Conservation (phyloP, 2,888 invertebrate genomes). For the Drosophila anomalata region DNA sequence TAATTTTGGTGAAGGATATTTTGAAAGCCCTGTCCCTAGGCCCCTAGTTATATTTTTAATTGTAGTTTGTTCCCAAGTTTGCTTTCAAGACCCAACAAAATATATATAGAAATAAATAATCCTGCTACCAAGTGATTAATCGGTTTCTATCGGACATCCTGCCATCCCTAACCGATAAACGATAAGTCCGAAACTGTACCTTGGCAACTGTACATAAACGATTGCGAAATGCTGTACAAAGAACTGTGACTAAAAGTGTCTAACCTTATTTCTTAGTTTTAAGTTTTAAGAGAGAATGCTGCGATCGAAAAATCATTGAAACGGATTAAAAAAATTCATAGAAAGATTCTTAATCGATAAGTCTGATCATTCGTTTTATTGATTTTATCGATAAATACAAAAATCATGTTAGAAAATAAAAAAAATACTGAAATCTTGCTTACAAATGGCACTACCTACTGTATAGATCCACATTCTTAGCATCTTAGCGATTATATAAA, state of each 20-base stretch:
- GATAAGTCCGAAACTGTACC: not conserved
- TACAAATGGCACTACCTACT: constrained; percentile 24
- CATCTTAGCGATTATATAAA: constrained; percentile 24
- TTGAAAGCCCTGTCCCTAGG: not conserved
- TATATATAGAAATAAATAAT: not conserved
- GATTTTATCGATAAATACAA: constrained; percentile 16
- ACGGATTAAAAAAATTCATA: not conserved
- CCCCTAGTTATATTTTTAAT: not conserved
- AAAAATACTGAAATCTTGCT: not conserved
- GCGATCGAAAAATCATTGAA: constrained; percentile 11
- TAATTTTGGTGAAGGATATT: constrained; percentile 26
- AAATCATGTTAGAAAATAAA: not conserved
- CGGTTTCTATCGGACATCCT: constrained; percentile 1
- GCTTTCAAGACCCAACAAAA: not conserved
- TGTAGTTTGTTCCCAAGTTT: not conserved
- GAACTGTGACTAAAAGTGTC: constrained; percentile 62
- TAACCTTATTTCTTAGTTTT: constrained; percentile 41
- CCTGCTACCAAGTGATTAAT: constrained; percentile 28
- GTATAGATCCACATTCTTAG: constrained; percentile 36
- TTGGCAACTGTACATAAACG: constrained; percentile 60
- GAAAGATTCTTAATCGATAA: not conserved
- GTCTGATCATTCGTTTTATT: not conserved
- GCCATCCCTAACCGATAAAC: constrained; percentile 8
- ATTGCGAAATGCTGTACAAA: constrained; percentile 52
- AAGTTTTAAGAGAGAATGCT: constrained; percentile 35